These are phyloP conservation scores for Oryzaephilus surinamensis DNA, from an alignment of 1,140 invertebrate species.

Conservation along the genomic window DNA sequence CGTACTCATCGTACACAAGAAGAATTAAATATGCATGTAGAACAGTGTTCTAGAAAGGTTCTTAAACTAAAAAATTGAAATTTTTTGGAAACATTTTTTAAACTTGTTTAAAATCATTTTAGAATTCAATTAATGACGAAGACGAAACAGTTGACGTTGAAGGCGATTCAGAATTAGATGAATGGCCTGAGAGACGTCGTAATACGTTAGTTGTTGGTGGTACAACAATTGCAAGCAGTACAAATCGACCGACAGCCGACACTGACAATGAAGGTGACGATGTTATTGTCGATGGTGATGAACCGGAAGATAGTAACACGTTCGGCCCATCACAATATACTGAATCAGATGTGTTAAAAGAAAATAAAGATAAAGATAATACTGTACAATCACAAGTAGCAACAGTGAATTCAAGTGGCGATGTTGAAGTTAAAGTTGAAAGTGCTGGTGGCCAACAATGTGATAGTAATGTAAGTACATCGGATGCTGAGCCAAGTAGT, in stretches of 20 bases:
- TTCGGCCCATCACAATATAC: constrained; percentile 63
- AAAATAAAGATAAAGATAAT: constrained; percentile 20
- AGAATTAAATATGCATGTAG: constrained; percentile 64
- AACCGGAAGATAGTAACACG: constrained; percentile 43
- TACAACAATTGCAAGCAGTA: constrained; percentile 21
- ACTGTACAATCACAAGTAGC: constrained; percentile 35
- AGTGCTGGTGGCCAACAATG: constrained; percentile 27
- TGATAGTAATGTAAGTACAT: constrained; percentile 39
- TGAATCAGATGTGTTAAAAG: constrained; percentile 45
- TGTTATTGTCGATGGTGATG: constrained; percentile 66
- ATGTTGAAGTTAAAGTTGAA: constrained; percentile 32
- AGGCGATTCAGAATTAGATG: constrained; percentile 37
- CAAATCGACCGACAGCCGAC: constrained; percentile 19
- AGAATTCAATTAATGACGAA: constrained; percentile 34
- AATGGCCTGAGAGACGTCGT: constrained; percentile 31
- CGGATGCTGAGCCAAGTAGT: constrained; percentile 39
- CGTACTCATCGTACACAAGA: constrained; percentile 47
- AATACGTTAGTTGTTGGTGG: constrained; percentile 17
- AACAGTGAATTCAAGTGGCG: constrained; percentile 35
- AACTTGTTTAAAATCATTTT: background rate
- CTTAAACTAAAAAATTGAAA: background rate
- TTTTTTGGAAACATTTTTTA: no score
- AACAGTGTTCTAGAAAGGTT: constrained; percentile 50
- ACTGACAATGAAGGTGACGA: constrained; percentile 55
- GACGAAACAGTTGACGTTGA: constrained; percentile 45